A percentile compares a stretch with the other conserved stretches of the same genome.
Evolutionary conservation across 2,888 invertebrate genomes (phyloP).

Genomic region (Osmoderma eremita): DNA sequence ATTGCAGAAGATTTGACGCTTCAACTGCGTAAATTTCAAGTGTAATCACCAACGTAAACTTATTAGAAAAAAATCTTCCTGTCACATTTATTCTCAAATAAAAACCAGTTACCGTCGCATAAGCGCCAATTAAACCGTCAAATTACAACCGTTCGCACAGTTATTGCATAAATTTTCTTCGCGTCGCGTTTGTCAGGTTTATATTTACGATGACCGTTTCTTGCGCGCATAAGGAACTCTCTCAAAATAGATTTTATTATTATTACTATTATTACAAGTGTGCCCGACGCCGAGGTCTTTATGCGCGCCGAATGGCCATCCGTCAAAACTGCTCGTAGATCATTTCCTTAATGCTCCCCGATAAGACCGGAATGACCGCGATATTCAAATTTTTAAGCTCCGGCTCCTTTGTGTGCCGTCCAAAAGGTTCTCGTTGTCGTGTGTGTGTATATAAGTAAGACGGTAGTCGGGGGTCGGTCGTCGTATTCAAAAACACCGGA

Average conservation of each 20-base stretch:
- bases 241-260: slow-evolving; percentile 24
- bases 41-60: no score
- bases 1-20: no score
- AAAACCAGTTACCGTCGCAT: no score
- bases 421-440: slow-evolving; percentile 46
- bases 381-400: slow-evolving; percentile 66
- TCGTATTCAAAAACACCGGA: slow-evolving; percentile 21
- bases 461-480: slow-evolving; percentile 55
- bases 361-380: slow-evolving; percentile 65
- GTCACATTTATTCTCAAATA: no score
- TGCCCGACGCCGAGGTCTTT: slow-evolving; percentile 1
- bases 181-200: background rate
- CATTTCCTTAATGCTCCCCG: slow-evolving; percentile 62
- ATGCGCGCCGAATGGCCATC: slow-evolving; percentile 52
- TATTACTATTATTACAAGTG: slow-evolving; percentile 23
- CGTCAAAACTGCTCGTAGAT: slow-evolving; percentile 61
- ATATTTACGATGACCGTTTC: slow-evolving; percentile 23
- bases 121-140: background rate
- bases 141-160: background rate
- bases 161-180: slow-evolving; percentile 3
- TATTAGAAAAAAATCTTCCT: no score
- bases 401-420: slow-evolving; percentile 54
- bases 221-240: background rate
- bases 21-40: no score
- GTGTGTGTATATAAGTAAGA: slow-evolving; percentile 49